phyloP scores from a whole-genome alignment of 2,888 invertebrate species.

The Gibbula magus region DNA sequence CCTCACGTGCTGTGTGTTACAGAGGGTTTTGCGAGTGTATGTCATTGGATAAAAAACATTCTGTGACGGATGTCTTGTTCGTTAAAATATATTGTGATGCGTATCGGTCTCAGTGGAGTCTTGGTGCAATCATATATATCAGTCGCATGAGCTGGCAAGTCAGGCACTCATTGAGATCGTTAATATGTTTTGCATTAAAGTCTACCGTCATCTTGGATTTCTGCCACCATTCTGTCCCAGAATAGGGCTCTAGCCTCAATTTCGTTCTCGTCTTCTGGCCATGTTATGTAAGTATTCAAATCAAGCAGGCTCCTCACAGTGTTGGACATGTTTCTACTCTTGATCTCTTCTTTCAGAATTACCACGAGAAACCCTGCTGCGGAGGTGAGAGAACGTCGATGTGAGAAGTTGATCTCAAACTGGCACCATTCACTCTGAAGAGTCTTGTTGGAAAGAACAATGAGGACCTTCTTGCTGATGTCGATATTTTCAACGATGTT shows the following conservation, averaged over 20 bases:
- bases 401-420: slow-evolving; percentile 15
- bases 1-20: no score
- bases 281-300: background rate
- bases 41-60: no score
- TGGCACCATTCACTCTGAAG: slow-evolving; percentile 11
- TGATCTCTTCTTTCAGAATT: background rate
- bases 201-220: no score
- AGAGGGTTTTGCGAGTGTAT: no score
- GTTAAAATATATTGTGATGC: no score
- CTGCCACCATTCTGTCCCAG: background rate
- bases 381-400: background rate
- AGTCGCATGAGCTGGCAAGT: no score
- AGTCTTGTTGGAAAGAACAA: background rate
- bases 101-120: no score
- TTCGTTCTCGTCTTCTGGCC: slow-evolving; percentile 6
- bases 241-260: background rate
- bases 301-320: background rate
- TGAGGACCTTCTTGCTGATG: background rate
- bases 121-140: no score
- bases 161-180: no score
- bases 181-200: no score
- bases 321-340: background rate
- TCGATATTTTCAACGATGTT: slow-evolving; percentile 15
- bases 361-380: slow-evolving; percentile 1
- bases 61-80: no score